Percentiles rank a stretch among this genome's conserved stretches.
phyloP scores from a whole-genome alignment of 2,888 invertebrate species.

The Cephus sareptanus region DNA sequence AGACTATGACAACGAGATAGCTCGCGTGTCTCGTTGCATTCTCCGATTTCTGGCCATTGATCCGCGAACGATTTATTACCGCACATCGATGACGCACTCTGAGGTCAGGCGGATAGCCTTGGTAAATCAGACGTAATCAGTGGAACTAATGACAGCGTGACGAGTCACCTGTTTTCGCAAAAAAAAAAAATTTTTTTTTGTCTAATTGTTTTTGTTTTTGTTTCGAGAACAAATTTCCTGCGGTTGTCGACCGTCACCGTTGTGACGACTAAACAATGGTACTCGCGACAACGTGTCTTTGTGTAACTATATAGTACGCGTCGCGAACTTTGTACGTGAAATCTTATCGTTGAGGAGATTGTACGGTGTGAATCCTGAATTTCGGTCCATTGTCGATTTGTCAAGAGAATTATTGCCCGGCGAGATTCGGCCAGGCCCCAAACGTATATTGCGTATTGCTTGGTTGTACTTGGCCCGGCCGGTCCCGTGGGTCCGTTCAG shows the following conservation, averaged over 20 bases:
- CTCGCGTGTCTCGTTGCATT: background rate
- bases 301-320: background rate
- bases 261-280: no score
- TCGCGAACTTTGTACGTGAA: background rate
- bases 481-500: constrained; percentile 4
- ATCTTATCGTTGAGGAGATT: background rate
- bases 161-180: background rate
- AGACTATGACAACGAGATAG: background rate
- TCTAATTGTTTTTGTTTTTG: background rate
- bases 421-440: background rate
- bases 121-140: background rate
- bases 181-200: background rate
- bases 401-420: background rate
- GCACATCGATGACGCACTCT: background rate
- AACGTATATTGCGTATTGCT: background rate
- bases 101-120: background rate
- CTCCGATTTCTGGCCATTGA: background rate
- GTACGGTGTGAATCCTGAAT: background rate
- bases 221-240: background rate
- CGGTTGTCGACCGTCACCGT: no score
- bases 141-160: background rate
- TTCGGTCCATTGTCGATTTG: background rate
- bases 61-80: background rate
- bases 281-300: no score
- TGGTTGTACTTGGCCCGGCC: background rate